Percentiles rank a stretch among this genome's conserved stretches.
Evolutionary conservation across 1,140 invertebrate species (phyloP).

Genomic region (Ceratosolen solmsi): DNA sequence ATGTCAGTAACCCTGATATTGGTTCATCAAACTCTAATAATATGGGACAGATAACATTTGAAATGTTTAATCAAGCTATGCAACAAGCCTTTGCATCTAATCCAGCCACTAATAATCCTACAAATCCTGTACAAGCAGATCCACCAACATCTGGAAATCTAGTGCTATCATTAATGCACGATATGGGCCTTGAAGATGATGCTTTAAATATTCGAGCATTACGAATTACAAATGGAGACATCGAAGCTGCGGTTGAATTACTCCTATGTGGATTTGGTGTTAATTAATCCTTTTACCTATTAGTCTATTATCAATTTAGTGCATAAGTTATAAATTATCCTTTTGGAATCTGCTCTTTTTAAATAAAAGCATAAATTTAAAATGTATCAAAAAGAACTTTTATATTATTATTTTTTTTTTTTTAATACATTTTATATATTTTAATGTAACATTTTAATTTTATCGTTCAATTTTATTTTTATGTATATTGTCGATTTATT

Average conservation of each 20-base stretch:
- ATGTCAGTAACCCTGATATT: conserved; percentile 56
- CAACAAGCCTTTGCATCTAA: conserved; percentile 74
- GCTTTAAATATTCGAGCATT: conserved; percentile 88
- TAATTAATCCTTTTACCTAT: conserved; percentile 56
- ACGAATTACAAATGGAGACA: conserved; percentile 86
- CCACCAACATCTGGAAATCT: conserved; percentile 68
- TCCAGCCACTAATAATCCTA: conserved; percentile 46
- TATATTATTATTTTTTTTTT: no score
- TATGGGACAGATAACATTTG: conserved; percentile 72
- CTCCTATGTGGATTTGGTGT: conserved; percentile 77
- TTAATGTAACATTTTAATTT: no score
- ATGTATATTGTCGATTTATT: no score
- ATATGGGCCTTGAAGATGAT: conserved; percentile 91
- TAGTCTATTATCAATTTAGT: conserved; percentile 1
- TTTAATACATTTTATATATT: no score
- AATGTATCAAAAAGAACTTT: no score
- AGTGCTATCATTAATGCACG: conserved; percentile 88
- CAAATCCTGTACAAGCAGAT: conserved; percentile 45
- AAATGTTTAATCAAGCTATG: conserved; percentile 77
- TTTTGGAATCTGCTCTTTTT: neutral
- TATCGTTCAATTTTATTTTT: no score
- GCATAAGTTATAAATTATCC: neutral
- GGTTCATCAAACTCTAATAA: conserved; percentile 50
- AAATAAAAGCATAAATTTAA: conserved; percentile 19
- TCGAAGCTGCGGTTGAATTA: conserved; percentile 89